Evolutionary conservation across 2,113 vertebrate species (phyloP).

Genomic region (Heloderma charlesbogerti): DNA sequence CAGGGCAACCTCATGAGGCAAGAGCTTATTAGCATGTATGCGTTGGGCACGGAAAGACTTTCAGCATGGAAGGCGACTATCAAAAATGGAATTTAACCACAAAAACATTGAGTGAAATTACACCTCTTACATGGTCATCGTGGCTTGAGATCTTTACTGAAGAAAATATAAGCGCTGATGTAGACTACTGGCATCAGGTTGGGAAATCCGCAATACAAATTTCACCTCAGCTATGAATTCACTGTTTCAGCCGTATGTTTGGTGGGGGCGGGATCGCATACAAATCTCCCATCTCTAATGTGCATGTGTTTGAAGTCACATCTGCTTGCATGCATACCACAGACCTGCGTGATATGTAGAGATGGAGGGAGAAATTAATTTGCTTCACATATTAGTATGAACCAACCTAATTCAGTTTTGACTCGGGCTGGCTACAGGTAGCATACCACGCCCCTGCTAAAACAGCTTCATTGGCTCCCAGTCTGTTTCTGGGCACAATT

Average conservation of each 20-base stretch:
- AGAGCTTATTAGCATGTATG: neutral
- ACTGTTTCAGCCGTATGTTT: no score
- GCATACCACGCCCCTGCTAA: no score
- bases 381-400: neutral
- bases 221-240: neutral
- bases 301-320: neutral
- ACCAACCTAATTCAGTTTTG: no score
- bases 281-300: no score
- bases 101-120: neutral
- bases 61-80: neutral
- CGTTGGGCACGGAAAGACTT: neutral
- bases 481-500: no score
- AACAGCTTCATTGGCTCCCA: no score
- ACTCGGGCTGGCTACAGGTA: no score
- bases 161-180: neutral
- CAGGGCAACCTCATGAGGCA: neutral
- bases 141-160: neutral
- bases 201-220: neutral
- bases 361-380: neutral
- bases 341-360: neutral
- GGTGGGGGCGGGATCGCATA: neutral
- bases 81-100: neutral
- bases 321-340: neutral
- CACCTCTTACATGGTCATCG: neutral
- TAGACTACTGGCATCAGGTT: neutral